phyloP scores from a whole-genome alignment of 2,888 invertebrate species.

The Strigamia crassipes region DNA sequence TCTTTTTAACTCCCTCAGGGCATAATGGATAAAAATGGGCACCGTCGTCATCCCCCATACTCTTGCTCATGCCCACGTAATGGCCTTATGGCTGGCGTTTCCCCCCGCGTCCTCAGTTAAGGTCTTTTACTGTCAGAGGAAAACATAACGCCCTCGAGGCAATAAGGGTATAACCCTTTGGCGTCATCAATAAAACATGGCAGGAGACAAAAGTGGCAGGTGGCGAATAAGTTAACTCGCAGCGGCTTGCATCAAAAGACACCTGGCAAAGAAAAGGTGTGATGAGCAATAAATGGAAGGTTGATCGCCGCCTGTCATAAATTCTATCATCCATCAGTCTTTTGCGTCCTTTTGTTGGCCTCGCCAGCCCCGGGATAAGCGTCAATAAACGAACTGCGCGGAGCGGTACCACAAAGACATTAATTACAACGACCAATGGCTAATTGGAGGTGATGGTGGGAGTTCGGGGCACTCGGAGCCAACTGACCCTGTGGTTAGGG shows the following conservation, averaged over 20 bases:
- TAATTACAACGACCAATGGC: constrained; percentile 33
- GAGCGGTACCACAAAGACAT: constrained; percentile 38
- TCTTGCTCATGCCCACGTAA: constrained; percentile 28
- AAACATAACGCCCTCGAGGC: constrained; percentile 42
- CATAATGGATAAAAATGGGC: constrained; percentile 42
- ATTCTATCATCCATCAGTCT: constrained; percentile 39
- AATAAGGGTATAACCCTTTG: constrained; percentile 42
- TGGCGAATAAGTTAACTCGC: constrained; percentile 20
- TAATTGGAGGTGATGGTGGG: constrained; percentile 32
- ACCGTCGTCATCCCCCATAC: background rate
- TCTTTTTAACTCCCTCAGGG: constrained; percentile 33
- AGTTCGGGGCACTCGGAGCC: background rate
- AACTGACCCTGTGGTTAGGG: constrained; percentile 24
- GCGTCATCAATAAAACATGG: constrained; percentile 40
- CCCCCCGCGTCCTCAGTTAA: constrained; percentile 39
- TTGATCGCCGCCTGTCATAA: constrained; percentile 40
- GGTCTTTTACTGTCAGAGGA: constrained; percentile 37
- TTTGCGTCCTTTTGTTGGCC: background rate
- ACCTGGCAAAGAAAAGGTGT: constrained; percentile 42
- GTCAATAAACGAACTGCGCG: constrained; percentile 15
- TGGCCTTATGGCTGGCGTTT: constrained; percentile 38
- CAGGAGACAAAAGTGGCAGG: constrained; percentile 34
- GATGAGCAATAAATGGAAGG: constrained; percentile 40
- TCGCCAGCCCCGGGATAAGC: constrained; percentile 11
- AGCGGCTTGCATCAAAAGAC: constrained; percentile 42